These are phyloP conservation scores for Dusona sp. DNA, from an alignment of 2,888 invertebrate genomes.

Conservation along the genomic window DNA sequence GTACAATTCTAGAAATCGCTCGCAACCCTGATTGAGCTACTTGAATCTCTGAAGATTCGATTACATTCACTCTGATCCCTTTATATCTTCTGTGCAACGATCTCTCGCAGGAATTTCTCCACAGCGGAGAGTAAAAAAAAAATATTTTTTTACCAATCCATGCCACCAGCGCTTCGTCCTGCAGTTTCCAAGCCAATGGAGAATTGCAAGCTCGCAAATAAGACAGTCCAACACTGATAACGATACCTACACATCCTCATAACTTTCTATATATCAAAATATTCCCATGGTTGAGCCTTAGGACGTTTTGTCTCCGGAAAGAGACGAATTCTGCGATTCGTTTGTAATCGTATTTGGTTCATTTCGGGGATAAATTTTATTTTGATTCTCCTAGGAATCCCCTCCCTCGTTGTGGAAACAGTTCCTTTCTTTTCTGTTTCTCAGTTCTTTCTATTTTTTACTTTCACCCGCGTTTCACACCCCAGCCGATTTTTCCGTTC, in stretches of 20 bases:
- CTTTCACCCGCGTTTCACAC: neutral
- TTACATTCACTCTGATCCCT: slow-evolving; percentile 57
- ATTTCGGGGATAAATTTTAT: slow-evolving; percentile 46
- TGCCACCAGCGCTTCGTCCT: slow-evolving; percentile 47
- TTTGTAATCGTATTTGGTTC: slow-evolving; percentile 64
- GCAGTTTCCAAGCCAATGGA: slow-evolving; percentile 47
- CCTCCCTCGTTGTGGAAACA: neutral
- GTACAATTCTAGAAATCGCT: slow-evolving; percentile 11
- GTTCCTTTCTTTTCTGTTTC: slow-evolving; percentile 18
- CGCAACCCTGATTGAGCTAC: slow-evolving; percentile 60
- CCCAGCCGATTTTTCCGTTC: neutral
- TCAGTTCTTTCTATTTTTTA: neutral
- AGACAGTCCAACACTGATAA: slow-evolving; percentile 18
- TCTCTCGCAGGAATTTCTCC: slow-evolving; percentile 59
- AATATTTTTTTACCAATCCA: slow-evolving; percentile 34
- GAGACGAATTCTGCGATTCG: slow-evolving; percentile 52
- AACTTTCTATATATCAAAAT: neutral
- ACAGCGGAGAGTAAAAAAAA: slow-evolving; percentile 30
- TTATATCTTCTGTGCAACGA: slow-evolving; percentile 30
- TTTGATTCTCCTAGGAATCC: slow-evolving; percentile 41
- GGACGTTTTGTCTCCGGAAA: slow-evolving; percentile 26
- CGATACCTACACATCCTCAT: neutral
- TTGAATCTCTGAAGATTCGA: slow-evolving; percentile 66
- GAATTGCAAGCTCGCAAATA: slow-evolving; percentile 45
- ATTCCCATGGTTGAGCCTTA: neutral